Base-by-base conservation (phyloP, 2,797 vertebrate genomes). In the Poeciliopsis gracilis region DNA sequence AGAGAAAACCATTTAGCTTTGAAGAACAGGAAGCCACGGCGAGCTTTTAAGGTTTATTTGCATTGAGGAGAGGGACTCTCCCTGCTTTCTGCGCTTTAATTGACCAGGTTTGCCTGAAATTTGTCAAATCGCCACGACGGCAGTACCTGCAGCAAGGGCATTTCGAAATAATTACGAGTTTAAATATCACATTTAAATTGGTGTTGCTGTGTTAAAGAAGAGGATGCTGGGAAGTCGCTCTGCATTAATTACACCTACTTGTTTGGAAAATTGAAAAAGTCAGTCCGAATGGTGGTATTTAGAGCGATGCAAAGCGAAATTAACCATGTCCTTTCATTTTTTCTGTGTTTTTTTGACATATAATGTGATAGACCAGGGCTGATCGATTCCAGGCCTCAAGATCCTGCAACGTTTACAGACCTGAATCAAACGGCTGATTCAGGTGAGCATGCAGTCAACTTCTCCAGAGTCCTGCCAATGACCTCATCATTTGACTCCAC, bases 1-100 rank as follows among this genome's bases (percentile, higher is more conserved):
- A 61, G 75, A 86, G 83, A 86, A 89, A 89, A 90, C 77, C 89
- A 89, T 92, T 93, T 92, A 89, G 91, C 91, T 93, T 91, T 92
- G 89, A 92, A 93, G 91, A 86, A 88, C 85, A 83, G 87, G 90
- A 88, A 86, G 85, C 78, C 76, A 59, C 82, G 30, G 87, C 78
- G 11, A 81, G 90, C 93, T 93, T 93, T 92, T 88, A 90, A 91
- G 89, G 86, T 91, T 87, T 87, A 89, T 93, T 93, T 91, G 91
- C 87, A 91, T 89, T n/a, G 57, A 86, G 89, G 86, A 87, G 89
- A 89, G 82, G 86, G 86, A 87, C 84, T 88, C 77, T 85, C 85
- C 87, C 73, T 25, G 69, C 77, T 78, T 89, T 79, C 70, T 80
- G 77, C 57, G 71, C 71, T 63, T 89, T 91, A 90, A 93, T 91